Percentiles rank a stretch among this genome's conserved stretches.
Conservation (phyloP, 2,797 vertebrate species). For the Myoxocephalus aenaeus region DNA sequence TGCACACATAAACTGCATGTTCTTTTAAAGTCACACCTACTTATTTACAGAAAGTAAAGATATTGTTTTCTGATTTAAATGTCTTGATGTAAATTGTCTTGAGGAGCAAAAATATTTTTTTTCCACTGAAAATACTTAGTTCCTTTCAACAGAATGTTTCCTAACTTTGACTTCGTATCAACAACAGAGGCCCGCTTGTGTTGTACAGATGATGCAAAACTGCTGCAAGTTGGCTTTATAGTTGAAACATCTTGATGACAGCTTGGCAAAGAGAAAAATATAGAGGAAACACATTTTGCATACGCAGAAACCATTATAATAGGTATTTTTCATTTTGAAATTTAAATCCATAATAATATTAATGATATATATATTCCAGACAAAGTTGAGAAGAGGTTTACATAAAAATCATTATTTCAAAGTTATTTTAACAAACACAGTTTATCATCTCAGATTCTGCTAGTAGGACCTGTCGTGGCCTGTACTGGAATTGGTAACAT, state of each 20-base stretch:
- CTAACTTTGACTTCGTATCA: constrained; percentile 51
- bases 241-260: constrained; percentile 41
- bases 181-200: constrained; percentile 35
- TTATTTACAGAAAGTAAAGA: background rate
- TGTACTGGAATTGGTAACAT: background rate
- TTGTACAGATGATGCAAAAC: constrained; percentile 74
- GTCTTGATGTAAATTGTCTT: too few species aligned
- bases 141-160: constrained; percentile 47
- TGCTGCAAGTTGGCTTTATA: constrained; percentile 63
- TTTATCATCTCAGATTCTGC: constrained; percentile 6
- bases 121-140: constrained; percentile 9
- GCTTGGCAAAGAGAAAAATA: constrained; percentile 27
- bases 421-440: constrained; percentile 4
- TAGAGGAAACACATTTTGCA: constrained; percentile 17
- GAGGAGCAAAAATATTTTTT: constrained; percentile 4
- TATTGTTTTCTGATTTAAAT: background rate
- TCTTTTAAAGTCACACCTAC: background rate
- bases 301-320: background rate
- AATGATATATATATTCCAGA: background rate
- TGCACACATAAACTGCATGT: background rate
- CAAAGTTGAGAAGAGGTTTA: constrained; percentile 15
- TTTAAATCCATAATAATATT: constrained; percentile 33
- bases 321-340: constrained; percentile 25
- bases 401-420: constrained; percentile 6
- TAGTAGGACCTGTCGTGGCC: background rate